Evolutionary conservation across 2,113 vertebrate species (phyloP).

Genomic region (Anarrhichthys ocellatus): DNA sequence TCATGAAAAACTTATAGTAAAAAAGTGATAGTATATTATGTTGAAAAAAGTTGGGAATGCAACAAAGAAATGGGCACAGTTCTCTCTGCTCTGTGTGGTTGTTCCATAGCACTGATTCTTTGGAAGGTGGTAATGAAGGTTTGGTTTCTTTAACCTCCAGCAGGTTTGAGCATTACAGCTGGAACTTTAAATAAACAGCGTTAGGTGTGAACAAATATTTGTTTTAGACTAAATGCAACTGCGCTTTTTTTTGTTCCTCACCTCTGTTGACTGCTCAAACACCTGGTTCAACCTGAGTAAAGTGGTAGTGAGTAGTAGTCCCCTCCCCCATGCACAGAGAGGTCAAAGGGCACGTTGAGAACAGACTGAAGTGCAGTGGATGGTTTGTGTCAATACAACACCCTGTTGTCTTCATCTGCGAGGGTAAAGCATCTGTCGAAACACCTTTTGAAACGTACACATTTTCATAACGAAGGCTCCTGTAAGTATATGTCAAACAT

Average conservation of each 20-base stretch:
- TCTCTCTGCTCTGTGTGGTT: no score
- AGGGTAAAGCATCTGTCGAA: background rate
- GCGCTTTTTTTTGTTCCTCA: background rate
- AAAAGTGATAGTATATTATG: no score
- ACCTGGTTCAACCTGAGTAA: conserved; percentile 37
- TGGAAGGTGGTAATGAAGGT: no score
- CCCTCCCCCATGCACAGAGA: conserved; percentile 12
- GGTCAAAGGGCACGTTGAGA: conserved; percentile 53
- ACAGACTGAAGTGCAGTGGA: conserved; percentile 38
- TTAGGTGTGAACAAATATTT: background rate
- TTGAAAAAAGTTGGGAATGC: no score
- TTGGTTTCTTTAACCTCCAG: background rate
- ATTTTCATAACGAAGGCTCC: background rate
- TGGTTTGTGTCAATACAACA: conserved; percentile 14
- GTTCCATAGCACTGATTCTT: no score
- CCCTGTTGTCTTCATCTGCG: background rate
- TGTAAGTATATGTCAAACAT: background rate
- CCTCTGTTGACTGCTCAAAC: background rate
- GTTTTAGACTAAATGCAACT: background rate
- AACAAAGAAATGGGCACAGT: no score
- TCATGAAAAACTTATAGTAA: no score
- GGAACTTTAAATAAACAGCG: background rate
- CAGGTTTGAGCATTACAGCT: background rate
- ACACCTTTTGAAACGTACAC: background rate
- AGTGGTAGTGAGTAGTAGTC: background rate